These are phyloP conservation scores for Hydrolagus affinis DNA, from an alignment of 2,113 vertebrate genomes.

Conservation along the genomic window DNA sequence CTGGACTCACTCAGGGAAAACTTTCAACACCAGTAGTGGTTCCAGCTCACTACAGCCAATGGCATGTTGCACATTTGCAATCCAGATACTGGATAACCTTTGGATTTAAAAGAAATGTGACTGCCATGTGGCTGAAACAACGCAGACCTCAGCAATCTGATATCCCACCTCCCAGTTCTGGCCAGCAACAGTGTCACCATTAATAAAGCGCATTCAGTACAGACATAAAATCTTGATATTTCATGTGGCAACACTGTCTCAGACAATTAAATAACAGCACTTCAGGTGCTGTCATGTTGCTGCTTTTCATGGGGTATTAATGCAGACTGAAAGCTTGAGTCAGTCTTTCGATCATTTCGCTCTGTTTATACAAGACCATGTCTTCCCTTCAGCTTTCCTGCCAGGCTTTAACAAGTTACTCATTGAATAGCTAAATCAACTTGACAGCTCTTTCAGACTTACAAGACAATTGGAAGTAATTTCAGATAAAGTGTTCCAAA, in stretches of 20 bases:
- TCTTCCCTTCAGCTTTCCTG: neutral
- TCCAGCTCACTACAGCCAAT: too few relatives aligned
- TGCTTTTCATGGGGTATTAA: neutral
- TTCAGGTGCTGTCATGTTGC: neutral
- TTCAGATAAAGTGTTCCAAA: neutral
- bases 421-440: neutral
- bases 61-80: too few relatives aligned
- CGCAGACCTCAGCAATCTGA: too few relatives aligned
- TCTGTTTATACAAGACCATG: neutral
- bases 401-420: neutral
- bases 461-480: neutral
- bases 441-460: neutral
- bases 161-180: too few relatives aligned
- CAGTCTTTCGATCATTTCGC: neutral
- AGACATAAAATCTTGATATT: neutral
- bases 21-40: too few relatives aligned
- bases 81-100: too few relatives aligned
- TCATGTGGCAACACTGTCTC: neutral
- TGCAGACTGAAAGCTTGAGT: neutral
- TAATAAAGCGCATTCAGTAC: neutral
- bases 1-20: too few relatives aligned
- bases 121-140: too few relatives aligned
- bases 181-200: neutral
- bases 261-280: neutral
- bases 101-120: too few relatives aligned